Conservation (phyloP, 2,113 vertebrate species). For the Embiotoca jacksoni region DNA sequence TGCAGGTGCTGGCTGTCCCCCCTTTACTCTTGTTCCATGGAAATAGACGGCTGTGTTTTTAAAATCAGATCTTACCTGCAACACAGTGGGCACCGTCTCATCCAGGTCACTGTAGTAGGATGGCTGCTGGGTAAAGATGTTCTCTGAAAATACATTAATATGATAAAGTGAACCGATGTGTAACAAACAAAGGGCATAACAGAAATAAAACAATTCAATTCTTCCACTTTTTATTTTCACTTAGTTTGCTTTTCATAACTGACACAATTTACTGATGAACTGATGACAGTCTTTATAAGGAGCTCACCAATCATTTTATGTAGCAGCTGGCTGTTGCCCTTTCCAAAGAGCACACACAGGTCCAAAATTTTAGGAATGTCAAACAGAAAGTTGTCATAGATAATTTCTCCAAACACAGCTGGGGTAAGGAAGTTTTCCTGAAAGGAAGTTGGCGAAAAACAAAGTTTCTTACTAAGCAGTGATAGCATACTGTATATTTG, state of each 20-base stretch:
- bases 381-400: conserved; percentile 97
- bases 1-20: no score
- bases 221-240: no score
- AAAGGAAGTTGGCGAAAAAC: background rate
- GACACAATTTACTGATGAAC: fast-evolving
- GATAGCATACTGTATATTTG: background rate
- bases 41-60: no score
- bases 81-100: conserved; percentile 90
- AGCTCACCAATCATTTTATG: conserved; percentile 95
- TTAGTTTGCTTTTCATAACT: no score
- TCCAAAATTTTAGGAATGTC: conserved; percentile 98
- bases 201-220: no score
- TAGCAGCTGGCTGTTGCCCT: conserved; percentile 91
- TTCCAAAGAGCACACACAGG: conserved; percentile 95
- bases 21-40: no score
- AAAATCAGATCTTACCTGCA: conserved; percentile 62
- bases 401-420: conserved; percentile 93
- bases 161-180: background rate
- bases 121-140: conserved; percentile 95
- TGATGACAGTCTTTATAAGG: background rate
- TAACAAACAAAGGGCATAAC: no score
- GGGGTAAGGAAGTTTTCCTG: conserved; percentile 95
- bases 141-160: conserved; percentile 82
- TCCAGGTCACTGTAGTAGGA: conserved; percentile 93
- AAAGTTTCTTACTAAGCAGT: background rate